phyloP scores from a whole-genome alignment of 2,113 vertebrate species.

The Chloroceryle aenea region DNA sequence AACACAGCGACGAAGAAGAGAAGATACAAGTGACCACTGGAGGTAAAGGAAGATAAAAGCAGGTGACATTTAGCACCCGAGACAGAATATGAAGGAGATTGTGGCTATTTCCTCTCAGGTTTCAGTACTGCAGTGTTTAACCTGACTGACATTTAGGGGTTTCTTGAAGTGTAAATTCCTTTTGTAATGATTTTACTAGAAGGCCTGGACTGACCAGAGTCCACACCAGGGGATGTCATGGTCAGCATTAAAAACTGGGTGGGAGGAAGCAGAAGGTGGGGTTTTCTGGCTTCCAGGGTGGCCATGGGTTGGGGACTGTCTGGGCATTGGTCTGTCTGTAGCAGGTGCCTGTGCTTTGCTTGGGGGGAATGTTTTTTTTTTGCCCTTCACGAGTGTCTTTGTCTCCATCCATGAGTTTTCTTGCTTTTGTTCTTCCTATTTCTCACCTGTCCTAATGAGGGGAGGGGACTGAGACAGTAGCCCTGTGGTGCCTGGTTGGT shows the following conservation, averaged over 20 bases:
- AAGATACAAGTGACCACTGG: too few relatives aligned
- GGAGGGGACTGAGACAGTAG: neutral
- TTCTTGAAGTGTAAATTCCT: neutral
- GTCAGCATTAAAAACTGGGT: neutral
- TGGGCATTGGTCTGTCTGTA: neutral
- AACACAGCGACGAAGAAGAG: too few relatives aligned
- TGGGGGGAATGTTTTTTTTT: too few relatives aligned
- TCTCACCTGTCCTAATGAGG: rapidly evolving
- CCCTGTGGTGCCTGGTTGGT: neutral
- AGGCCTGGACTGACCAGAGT: neutral
- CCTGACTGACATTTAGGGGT: too few relatives aligned
- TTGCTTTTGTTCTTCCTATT: neutral
- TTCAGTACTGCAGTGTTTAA: too few relatives aligned
- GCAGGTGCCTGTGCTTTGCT: neutral
- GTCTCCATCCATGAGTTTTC: neutral
- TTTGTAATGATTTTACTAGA: neutral
- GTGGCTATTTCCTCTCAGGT: too few relatives aligned
- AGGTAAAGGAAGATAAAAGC: too few relatives aligned
- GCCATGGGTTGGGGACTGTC: neutral
- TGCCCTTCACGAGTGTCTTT: too few relatives aligned
- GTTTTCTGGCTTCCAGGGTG: neutral
- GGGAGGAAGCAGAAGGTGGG: neutral
- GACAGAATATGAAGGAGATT: too few relatives aligned
- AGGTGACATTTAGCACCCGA: too few relatives aligned
- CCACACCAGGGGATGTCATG: too few relatives aligned